A percentile compares a stretch with the other conserved stretches of the same genome.
phyloP scores from a whole-genome alignment of 2,113 vertebrate species.

The Hemiscyllium ocellatum region DNA sequence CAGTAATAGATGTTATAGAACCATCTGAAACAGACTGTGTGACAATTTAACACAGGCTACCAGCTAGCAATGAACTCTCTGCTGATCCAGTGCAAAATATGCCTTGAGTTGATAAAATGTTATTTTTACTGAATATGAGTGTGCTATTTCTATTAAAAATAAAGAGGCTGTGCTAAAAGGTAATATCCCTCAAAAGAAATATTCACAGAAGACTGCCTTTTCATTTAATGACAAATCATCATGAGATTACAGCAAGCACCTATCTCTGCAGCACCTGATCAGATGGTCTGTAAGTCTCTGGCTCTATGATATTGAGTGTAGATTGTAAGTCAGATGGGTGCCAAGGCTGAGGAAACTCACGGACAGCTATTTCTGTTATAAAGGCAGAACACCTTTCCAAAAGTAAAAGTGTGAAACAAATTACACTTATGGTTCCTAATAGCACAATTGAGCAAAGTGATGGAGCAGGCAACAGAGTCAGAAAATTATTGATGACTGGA shows the following conservation, averaged over 20 bases:
- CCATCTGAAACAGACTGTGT: constrained; percentile 27
- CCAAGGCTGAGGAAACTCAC: constrained; percentile 68
- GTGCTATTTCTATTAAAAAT: constrained; percentile 45
- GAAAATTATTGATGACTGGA: constrained; percentile 77
- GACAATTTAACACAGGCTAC: constrained; percentile 36
- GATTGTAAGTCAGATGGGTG: constrained; percentile 73
- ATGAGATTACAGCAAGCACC: constrained; percentile 54
- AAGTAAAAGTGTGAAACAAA: constrained; percentile 76
- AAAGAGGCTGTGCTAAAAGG: constrained; percentile 39
- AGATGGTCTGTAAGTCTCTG: constrained; percentile 65
- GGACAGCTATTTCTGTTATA: constrained; percentile 72
- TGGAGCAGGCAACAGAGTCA: constrained; percentile 64
- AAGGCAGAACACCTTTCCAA: constrained; percentile 69
- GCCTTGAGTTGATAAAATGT: constrained; percentile 11
- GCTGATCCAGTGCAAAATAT: constrained; percentile 19
- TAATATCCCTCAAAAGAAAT: constrained; percentile 66
- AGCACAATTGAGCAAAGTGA: constrained; percentile 73
- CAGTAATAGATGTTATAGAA: constrained; percentile 30
- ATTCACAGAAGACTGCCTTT: constrained; percentile 60
- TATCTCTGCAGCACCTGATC: constrained; percentile 60
- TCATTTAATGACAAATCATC: constrained; percentile 69
- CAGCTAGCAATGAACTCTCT: constrained; percentile 23
- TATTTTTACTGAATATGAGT: constrained; percentile 41
- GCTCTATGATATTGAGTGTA: constrained; percentile 66
- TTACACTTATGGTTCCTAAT: constrained; percentile 76